Evolutionary conservation across 2,797 vertebrate genomes (phyloP), one percentile per base, ranked within the genome.

Genomic region (Hirundo rustica): DNA sequence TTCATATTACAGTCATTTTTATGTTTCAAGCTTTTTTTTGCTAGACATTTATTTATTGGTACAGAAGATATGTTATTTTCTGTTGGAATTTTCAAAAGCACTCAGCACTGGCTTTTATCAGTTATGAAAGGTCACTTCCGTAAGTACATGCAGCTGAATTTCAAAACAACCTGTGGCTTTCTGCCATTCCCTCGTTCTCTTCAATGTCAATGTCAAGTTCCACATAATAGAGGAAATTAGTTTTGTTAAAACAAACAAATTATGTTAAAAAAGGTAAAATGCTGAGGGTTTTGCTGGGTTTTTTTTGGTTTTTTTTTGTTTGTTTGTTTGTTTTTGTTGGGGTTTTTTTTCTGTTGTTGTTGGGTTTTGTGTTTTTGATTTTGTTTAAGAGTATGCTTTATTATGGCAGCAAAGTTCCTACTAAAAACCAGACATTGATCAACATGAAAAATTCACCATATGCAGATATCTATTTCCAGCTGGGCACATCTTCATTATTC

Each of bases 321-420:
- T 45, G 9, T 4, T 11, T 38, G 5, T 9, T 29, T n/a, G 18
- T 40, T 25, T 16, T n/a, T n/a, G n/a, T n/a, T 22, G 19, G 14
- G 5, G 8, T 19, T 16, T 29, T 14, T 12, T 8, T 34, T 21
- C 10, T n/a, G 13, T 30, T 47, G 13, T 3, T 42, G 16, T 16
- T 29, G 7, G 0, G 1, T 9, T 5, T 42, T 11, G 21, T 16
- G 7, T 6, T 7, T 36, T 40, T 29, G 10, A 10, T 30, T 51
- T 60, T 11, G 11, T 36, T 27, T 11, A 30, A 34, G 27, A 11
- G 2, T 5, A 27, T 66, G 3, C 27, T 40, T 65, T 44, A 32
- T 58, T 48, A 40, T 23, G 7, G 4, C 5, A 26, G 6, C 25
- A 51, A 84, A 71, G 1, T 51, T 85, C 79, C 21, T n/a, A 22